Evolutionary conservation across 2,113 vertebrate species (phyloP).

Genomic region (Odocoileus hemionus): DNA sequence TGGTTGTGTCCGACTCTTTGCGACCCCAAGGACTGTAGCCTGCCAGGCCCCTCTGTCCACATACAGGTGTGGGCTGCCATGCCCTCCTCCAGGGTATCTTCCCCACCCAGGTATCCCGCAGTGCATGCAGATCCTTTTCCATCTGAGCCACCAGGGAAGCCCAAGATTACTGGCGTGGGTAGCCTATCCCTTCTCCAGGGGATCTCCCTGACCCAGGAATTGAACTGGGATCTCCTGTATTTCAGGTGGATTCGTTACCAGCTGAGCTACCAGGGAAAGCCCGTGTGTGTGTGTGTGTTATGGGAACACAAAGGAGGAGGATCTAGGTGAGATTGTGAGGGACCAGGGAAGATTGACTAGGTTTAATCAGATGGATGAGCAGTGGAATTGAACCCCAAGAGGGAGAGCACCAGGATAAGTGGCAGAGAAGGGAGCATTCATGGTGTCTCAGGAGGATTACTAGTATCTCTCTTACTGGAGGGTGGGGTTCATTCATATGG

Average conservation of each 20-base stretch:
- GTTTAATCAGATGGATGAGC: background rate
- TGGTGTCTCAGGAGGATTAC: background rate
- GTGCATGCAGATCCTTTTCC: background rate
- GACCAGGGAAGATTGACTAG: background rate
- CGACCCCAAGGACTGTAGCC: background rate
- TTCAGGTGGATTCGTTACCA: background rate
- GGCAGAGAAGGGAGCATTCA: fast-evolving
- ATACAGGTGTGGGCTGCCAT: background rate
- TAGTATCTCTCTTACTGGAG: background rate
- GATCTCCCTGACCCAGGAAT: background rate
- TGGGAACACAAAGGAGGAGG: background rate
- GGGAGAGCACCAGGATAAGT: background rate
- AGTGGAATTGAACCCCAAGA: background rate
- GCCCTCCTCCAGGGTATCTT: background rate
- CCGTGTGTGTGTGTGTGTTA: background rate
- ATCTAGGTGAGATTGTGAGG: background rate
- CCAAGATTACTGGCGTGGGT: background rate
- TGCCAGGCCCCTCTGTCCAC: background rate
- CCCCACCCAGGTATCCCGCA: background rate
- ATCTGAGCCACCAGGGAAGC: background rate
- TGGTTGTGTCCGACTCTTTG: background rate
- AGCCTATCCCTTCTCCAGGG: background rate
- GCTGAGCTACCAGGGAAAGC: background rate
- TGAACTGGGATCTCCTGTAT: background rate
- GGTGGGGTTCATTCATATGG: background rate